Base-by-base conservation (phyloP, 2,113 vertebrate genomes). In the Crotalus helleri region DNA sequence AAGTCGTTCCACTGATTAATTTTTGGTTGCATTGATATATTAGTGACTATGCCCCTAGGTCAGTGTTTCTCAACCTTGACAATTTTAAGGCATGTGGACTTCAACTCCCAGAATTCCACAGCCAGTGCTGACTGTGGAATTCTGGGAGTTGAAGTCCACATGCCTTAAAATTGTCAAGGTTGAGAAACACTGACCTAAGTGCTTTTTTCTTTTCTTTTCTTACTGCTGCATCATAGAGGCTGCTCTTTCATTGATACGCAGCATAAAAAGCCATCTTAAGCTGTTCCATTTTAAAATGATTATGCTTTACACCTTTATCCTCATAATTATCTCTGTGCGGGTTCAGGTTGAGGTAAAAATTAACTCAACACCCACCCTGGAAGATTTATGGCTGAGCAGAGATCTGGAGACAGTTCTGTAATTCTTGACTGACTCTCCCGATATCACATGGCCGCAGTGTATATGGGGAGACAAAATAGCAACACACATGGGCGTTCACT, bases 381-480 rank as follows among this genome's bases (percentile, higher is more conserved):
- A 33, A 69, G n/a, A 33, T 33, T 33, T 33, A 69, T 69, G 33
- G 61, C 61, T 4, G 29, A 69, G 13, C 29, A 69, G n/a, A 69
- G n/a, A 69, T 69, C 12, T 6, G 13, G 64, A 10, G 1, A 10
- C 2, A 33, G 12, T 69, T 69, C 33, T 13, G 29, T 69, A 69
- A 33, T 15, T 69, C 64, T 69, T 69, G 13, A 13, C 12, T 33
- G n/a, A 69, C 13, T 33, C 29, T 69, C 12, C 29, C 13, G 0
- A 69, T n/a, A 69, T 15, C 29, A 69, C 64, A 33, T 2, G 0
- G 11, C 11, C 3, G 0, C 0, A 1, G 12, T n/a, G 12, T 33
- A n/a, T 15, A 33, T 46, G 1, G 64, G 29, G 26, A 69, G 12
- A 69, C 4, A n/a, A 15, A 69, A 69, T 6, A n/a, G 26, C 29